Conservation (phyloP, 2,797 vertebrate genomes). For the Parauchenoglanis punctatus region DNA sequence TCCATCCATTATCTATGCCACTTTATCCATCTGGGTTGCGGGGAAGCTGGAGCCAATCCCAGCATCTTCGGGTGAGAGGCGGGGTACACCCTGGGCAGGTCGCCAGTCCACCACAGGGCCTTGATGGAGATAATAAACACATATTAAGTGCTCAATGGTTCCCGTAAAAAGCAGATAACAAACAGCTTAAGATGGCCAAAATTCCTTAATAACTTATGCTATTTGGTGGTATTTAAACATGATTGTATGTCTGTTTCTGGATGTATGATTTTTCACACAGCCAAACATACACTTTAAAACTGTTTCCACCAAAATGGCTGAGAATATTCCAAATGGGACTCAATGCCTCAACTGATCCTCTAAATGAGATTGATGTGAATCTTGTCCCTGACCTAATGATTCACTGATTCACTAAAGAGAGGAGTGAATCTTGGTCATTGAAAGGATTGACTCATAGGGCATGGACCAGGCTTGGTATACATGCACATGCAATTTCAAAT, state of each 20-base stretch:
- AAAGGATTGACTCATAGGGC: neutral
- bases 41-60: too few relatives aligned
- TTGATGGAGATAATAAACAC: neutral
- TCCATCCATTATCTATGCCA: too few relatives aligned
- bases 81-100: too few relatives aligned
- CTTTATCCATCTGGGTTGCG: too few relatives aligned
- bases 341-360: neutral
- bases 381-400: too few relatives aligned
- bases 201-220: neutral
- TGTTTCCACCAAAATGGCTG: neutral
- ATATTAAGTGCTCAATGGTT: neutral
- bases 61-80: too few relatives aligned
- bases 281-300: neutral
- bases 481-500: neutral
- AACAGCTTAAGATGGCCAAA: neutral
- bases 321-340: neutral
- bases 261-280: neutral
- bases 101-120: too few relatives aligned
- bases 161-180: too few relatives aligned
- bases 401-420: neutral
- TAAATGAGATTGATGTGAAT: neutral
- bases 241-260: neutral
- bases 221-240: neutral
- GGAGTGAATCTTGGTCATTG: neutral
- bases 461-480: too few relatives aligned